These are phyloP conservation scores for Urocynchramus pylzowi DNA, from an alignment of 2,113 vertebrate genomes.

Conservation along the genomic window DNA sequence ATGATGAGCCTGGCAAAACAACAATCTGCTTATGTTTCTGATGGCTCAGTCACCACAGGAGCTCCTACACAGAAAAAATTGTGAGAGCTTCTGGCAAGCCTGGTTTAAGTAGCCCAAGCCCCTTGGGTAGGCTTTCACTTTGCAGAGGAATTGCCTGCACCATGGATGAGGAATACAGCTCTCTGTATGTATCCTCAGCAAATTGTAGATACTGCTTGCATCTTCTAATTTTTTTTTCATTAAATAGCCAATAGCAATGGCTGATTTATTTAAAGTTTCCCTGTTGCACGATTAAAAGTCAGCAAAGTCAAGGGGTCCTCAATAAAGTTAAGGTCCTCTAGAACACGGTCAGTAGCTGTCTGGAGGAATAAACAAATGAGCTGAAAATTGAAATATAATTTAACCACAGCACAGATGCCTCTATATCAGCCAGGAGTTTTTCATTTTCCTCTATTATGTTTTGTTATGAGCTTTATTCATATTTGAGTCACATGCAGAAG, in stretches of 20 bases:
- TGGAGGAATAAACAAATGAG: background rate
- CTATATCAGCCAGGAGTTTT: background rate
- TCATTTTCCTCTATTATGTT: constrained; percentile 8
- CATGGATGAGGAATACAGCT: background rate
- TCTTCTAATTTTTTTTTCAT: background rate
- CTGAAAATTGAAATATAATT: background rate
- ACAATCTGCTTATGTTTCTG: background rate
- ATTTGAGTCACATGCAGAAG: background rate
- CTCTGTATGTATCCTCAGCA: background rate
- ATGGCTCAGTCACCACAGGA: background rate
- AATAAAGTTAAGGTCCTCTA: background rate
- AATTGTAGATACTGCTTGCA: background rate
- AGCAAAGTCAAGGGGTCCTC: background rate
- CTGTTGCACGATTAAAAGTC: background rate
- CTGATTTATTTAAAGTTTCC: background rate
- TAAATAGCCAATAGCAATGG: background rate
- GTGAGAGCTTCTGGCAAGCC: background rate
- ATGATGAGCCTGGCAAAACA: background rate
- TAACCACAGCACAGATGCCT: background rate
- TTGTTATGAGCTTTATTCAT: constrained; percentile 5
- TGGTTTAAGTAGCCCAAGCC: background rate
- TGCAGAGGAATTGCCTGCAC: background rate
- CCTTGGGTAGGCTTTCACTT: background rate
- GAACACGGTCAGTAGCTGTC: background rate
- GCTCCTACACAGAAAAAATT: background rate